Evolutionary conservation across 1,140 invertebrate genomes (phyloP).

Genomic region (Drosophila rhopaloa): DNA sequence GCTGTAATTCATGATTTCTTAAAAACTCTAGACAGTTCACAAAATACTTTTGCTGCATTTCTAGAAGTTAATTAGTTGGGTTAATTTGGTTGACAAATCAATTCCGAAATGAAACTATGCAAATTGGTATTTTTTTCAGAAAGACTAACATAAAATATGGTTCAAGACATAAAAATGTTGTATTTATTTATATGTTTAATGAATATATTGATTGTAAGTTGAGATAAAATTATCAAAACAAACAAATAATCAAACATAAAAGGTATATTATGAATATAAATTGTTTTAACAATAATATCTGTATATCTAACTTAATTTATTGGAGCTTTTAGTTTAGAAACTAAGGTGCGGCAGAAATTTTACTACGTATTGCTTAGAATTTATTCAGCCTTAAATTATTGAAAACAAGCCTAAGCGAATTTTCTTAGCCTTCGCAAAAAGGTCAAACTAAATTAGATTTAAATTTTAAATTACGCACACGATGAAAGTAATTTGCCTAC

Average conservation of each 20-base stretch:
- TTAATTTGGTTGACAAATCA: neutral
- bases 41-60: neutral
- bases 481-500: constrained; percentile 38
- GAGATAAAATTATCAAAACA: too few species aligned
- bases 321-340: neutral
- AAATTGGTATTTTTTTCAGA: too few species aligned
- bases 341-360: too few species aligned
- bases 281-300: neutral
- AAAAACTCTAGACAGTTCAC: neutral
- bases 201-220: too few species aligned
- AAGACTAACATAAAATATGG: too few species aligned
- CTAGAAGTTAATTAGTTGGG: neutral
- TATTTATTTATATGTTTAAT: too few species aligned
- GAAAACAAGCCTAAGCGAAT: constrained; percentile 7
- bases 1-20: neutral
- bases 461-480: constrained; percentile 45
- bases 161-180: too few species aligned
- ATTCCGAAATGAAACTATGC: too few species aligned
- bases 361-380: neutral
- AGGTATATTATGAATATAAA: too few species aligned
- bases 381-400: neutral
- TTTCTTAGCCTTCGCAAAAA: constrained; percentile 21
- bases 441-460: constrained; percentile 47
- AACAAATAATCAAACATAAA: too few species aligned
- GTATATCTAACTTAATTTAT: neutral